A percentile compares a stretch with the other conserved stretches of the same genome.
These are phyloP conservation scores for Dipus sagitta DNA, from an alignment of 2,797 vertebrate genomes.

Conservation along the genomic window DNA sequence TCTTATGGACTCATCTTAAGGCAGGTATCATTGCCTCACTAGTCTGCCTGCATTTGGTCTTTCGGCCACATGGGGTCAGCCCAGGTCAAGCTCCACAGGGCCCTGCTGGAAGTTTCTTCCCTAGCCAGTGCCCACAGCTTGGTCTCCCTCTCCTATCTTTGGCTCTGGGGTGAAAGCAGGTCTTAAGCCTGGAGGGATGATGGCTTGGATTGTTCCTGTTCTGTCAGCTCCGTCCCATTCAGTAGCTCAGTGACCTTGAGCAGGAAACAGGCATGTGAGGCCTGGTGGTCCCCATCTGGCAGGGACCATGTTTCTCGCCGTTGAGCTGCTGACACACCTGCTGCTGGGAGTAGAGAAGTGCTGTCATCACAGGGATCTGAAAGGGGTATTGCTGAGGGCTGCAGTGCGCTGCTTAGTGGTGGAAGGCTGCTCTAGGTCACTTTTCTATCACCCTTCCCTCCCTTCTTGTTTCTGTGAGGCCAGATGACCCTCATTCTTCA, in stretches of 20 bases:
- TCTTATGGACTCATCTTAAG: neutral
- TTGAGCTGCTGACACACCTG: slow-evolving; percentile 57
- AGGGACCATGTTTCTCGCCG: slow-evolving; percentile 24
- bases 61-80: neutral
- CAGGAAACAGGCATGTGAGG: neutral
- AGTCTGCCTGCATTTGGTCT: slow-evolving; percentile 1
- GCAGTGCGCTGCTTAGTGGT: neutral
- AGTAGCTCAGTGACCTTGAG: slow-evolving; percentile 73
- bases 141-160: too few species aligned
- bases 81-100: neutral
- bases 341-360: slow-evolving; percentile 54
- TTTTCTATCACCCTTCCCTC: neutral
- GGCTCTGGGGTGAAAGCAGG: neutral
- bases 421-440: neutral
- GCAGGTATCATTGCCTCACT: neutral
- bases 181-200: neutral
- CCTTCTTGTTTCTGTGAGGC: neutral
- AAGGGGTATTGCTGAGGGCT: neutral
- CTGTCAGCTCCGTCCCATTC: slow-evolving; percentile 41
- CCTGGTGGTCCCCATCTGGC: slow-evolving; percentile 70
- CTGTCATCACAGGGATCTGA: neutral
- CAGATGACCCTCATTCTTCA: neutral
- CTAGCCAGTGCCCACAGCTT: neutral
- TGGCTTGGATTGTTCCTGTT: neutral
- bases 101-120: neutral